phyloP scores from a whole-genome alignment of 2,113 vertebrate species.

The Mus pahari region DNA sequence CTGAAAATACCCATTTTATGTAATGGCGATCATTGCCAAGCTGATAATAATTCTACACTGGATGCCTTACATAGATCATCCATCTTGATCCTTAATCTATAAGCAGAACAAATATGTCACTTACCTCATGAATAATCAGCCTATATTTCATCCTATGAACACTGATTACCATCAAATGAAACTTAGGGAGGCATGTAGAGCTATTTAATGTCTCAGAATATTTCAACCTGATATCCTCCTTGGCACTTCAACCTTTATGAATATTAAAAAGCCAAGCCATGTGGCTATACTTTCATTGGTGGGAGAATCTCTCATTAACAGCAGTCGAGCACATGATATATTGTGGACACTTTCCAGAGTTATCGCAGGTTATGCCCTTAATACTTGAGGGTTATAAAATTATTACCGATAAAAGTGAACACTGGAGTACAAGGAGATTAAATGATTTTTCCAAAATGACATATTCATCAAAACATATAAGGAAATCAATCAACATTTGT shows the following conservation, averaged over 20 bases:
- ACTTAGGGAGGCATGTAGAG: slow-evolving; percentile 51
- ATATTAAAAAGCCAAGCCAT: slow-evolving; percentile 55
- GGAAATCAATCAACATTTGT: background rate
- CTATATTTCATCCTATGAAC: slow-evolving; percentile 71
- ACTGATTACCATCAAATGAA: slow-evolving; percentile 67
- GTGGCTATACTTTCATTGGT: background rate
- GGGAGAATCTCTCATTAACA: background rate
- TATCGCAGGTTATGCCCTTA: slow-evolving; percentile 17
- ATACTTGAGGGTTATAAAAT: slow-evolving; percentile 2
- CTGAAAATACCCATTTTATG: slow-evolving; percentile 58
- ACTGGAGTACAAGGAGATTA: background rate
- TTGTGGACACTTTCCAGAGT: background rate
- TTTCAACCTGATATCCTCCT: slow-evolving; percentile 59
- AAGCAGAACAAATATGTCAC: slow-evolving; percentile 76
- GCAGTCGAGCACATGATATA: slow-evolving; percentile 9
- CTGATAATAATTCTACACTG: slow-evolving; percentile 70
- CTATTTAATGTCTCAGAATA: slow-evolving; percentile 64
- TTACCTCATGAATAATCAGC: slow-evolving; percentile 73
- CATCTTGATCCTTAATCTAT: slow-evolving; percentile 71
- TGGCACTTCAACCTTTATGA: slow-evolving; percentile 37
- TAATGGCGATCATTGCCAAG: slow-evolving; percentile 42
- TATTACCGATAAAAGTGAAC: background rate
- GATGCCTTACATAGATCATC: slow-evolving; percentile 65
- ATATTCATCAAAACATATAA: slow-evolving; percentile 24
- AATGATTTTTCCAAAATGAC: slow-evolving; percentile 28